These are phyloP conservation scores for Glaucidium brasilianum DNA, from an alignment of 2,113 vertebrate genomes.

Conservation along the genomic window DNA sequence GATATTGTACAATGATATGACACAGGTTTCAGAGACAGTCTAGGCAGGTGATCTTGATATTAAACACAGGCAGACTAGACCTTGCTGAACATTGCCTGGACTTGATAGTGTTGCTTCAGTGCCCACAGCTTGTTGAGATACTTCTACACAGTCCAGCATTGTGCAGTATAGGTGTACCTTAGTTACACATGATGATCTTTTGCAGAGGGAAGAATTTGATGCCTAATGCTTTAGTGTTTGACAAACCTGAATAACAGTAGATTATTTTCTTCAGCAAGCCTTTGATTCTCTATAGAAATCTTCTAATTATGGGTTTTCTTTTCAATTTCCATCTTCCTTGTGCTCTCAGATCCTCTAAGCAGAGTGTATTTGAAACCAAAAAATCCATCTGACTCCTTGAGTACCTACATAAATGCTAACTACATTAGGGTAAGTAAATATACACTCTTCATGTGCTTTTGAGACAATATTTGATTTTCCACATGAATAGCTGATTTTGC, in stretches of 20 bases:
- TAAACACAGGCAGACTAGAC: background rate
- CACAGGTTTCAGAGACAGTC: background rate
- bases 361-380: conserved; percentile 89
- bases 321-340: conserved; percentile 46
- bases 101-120: background rate
- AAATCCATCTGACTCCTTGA: conserved; percentile 83
- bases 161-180: background rate
- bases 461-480: background rate
- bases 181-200: background rate
- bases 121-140: background rate
- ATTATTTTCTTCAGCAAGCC: background rate
- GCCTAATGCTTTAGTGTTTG: background rate
- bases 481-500: background rate
- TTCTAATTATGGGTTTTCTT: conserved; percentile 37
- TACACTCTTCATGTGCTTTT: conserved; percentile 8
- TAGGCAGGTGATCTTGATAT: background rate
- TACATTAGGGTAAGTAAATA: conserved; percentile 88
- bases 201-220: background rate
- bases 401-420: conserved; percentile 97
- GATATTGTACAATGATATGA: background rate
- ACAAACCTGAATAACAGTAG: background rate
- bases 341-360: conserved; percentile 87
- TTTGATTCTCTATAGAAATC: conserved; percentile 3
- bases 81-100: background rate
- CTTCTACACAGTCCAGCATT: background rate